Conservation (phyloP, 2,113 vertebrate species). For the Rhegmatorhina hoffmannsi region DNA sequence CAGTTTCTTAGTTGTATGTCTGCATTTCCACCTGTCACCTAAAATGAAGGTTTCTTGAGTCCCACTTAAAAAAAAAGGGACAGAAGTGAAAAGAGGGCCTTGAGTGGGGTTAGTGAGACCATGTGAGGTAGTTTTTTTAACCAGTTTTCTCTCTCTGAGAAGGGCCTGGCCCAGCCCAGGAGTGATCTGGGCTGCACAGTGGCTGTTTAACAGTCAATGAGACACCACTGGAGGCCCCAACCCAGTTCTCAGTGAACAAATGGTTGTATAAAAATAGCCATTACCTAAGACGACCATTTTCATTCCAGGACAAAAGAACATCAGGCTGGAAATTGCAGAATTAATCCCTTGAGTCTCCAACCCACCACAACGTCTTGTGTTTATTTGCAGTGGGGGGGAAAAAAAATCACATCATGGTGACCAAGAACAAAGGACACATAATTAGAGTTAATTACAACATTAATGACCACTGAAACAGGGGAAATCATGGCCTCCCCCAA, state of each 20-base stretch:
- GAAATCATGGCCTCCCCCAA: neutral
- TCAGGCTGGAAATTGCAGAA: conserved; percentile 39
- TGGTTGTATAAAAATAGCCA: conserved; percentile 54
- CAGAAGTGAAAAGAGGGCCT: neutral
- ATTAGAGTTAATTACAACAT: neutral
- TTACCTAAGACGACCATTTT: conserved; percentile 57
- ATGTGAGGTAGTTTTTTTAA: fast-evolving
- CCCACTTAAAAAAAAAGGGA: neutral
- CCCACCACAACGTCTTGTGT: neutral
- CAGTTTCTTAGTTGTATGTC: fast-evolving
- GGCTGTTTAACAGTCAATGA: conserved; percentile 4
- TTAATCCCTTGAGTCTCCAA: conserved; percentile 26
- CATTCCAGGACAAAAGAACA: conserved; percentile 55
- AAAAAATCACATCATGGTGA: neutral
- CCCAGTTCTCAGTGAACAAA: conserved; percentile 43
- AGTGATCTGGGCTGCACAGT: neutral
- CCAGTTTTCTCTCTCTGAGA: neutral
- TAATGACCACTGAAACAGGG: neutral
- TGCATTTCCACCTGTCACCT: neutral
- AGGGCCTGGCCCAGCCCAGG: neutral
- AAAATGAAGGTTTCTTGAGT: neutral
- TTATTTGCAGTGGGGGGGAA: neutral
- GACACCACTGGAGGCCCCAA: conserved; percentile 33
- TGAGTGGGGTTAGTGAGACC: neutral
- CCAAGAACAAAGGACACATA: neutral